Conservation (phyloP, 37 sponge, comb jelly and placozoan genomes). For the Crambe crambe region DNA sequence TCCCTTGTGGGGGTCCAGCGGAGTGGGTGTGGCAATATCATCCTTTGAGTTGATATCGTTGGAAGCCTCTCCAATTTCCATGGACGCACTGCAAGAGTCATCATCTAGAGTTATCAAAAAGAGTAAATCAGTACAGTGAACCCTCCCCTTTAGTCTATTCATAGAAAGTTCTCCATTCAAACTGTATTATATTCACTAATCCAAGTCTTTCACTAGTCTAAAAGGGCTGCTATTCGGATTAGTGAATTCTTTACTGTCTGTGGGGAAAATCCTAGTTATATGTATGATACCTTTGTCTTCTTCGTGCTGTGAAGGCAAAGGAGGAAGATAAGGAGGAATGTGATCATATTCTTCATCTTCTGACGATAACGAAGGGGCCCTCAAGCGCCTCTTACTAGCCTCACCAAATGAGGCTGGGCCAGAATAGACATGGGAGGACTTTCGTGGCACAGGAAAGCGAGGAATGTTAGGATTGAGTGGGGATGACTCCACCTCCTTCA, state of each 20-base stretch:
- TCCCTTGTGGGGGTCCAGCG: constrained; percentile 17
- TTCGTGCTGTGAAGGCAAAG: constrained; percentile 16
- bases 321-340: constrained; percentile 34
- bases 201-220: too few species aligned
- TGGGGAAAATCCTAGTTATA: too few species aligned
- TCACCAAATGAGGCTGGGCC: not conserved
- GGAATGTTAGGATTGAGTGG: constrained; percentile 11
- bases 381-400: not conserved
- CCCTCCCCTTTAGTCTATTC: too few species aligned
- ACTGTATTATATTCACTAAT: too few species aligned
- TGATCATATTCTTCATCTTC: constrained; percentile 42
- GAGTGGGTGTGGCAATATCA: not conserved
- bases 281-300: constrained; percentile 11
- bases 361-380: not conserved
- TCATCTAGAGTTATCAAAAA: not conserved
- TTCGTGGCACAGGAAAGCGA: constrained; percentile 29
- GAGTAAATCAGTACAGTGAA: too few species aligned
- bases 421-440: constrained; percentile 26
- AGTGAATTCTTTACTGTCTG: too few species aligned
- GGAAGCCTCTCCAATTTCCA: not conserved
- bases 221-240: too few species aligned
- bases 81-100: not conserved
- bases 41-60: not conserved
- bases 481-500: constrained; percentile 16
- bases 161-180: not conserved